Evolutionary conservation across 2,888 invertebrate species (phyloP).

Genomic region (Rhaphigaster nebulosa): DNA sequence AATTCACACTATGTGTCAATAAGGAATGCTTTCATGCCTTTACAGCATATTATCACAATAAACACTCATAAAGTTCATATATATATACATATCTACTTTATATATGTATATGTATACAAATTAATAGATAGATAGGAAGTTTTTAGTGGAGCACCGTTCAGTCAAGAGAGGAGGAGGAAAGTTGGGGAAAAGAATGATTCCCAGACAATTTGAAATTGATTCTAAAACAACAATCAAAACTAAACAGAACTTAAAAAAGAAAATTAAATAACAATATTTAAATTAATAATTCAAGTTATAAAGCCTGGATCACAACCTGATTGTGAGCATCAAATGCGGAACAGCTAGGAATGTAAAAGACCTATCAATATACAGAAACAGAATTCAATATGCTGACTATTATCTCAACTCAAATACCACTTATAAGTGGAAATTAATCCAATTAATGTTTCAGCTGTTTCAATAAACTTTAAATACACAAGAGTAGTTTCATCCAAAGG

Average conservation of each 20-base stretch:
- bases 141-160: conserved; percentile 55
- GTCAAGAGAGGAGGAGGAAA: conserved; percentile 29
- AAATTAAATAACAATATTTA: conserved; percentile 48
- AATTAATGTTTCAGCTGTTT: neutral
- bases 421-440: neutral
- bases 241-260: conserved; percentile 9
- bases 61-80: conserved; percentile 51
- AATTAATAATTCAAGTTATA: conserved; percentile 34
- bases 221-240: neutral
- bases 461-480: neutral
- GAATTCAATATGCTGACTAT: neutral
- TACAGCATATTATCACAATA: conserved; percentile 58
- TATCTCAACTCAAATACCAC: neutral
- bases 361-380: neutral
- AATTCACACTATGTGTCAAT: conserved; percentile 59
- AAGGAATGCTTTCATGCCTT: conserved; percentile 58
- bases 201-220: neutral
- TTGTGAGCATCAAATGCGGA: conserved; percentile 52
- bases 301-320: conserved; percentile 57
- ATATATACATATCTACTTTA: conserved; percentile 47
- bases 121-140: conserved; percentile 53
- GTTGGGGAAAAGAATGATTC: neutral
- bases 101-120: conserved; percentile 35
- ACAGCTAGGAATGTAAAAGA: conserved; percentile 19
- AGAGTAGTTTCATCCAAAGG: neutral